A percentile compares a stretch with the other conserved stretches of the same genome.
phyloP scores from a whole-genome alignment of 2,888 invertebrate species.

The Coecobrya sp. region DNA sequence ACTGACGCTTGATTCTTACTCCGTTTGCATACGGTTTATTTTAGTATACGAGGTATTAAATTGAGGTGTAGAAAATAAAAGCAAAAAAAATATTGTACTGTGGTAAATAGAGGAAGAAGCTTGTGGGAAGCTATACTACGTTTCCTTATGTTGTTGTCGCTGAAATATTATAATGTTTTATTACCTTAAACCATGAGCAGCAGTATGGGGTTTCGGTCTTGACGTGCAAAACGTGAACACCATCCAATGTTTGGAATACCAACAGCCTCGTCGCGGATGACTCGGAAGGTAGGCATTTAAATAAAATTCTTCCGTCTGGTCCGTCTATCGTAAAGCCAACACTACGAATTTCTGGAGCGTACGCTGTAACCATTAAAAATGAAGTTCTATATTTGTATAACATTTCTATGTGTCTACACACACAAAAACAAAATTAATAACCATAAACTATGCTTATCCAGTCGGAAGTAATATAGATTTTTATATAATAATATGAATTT shows the following conservation, averaged over 20 bases:
- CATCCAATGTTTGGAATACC: slow-evolving; percentile 79
- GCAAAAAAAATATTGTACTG: background rate
- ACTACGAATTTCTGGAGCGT: slow-evolving; percentile 79
- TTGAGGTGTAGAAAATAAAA: background rate
- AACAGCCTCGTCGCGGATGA: slow-evolving; percentile 77
- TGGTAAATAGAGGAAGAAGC: background rate
- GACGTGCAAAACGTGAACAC: slow-evolving; percentile 78
- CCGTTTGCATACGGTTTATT: no score
- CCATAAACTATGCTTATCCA: background rate
- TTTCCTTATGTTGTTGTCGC: background rate
- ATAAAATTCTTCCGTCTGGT: slow-evolving; percentile 77
- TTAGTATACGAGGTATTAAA: no score
- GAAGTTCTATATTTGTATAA: background rate
- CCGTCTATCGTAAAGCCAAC: slow-evolving; percentile 81
- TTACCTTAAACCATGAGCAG: slow-evolving; percentile 84
- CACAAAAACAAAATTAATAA: background rate
- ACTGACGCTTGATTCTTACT: no score
- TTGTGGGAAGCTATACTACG: background rate
- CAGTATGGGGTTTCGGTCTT: slow-evolving; percentile 83
- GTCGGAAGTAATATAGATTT: background rate
- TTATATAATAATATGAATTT: no score
- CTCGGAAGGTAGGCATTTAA: slow-evolving; percentile 82
- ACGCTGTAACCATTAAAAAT: slow-evolving; percentile 48
- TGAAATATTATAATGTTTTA: background rate
- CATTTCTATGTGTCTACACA: background rate